Evolutionary conservation across 2,113 vertebrate species (phyloP), one percentile per base, ranked within the genome.

Genomic region (Mandrillus leucophaeus): DNA sequence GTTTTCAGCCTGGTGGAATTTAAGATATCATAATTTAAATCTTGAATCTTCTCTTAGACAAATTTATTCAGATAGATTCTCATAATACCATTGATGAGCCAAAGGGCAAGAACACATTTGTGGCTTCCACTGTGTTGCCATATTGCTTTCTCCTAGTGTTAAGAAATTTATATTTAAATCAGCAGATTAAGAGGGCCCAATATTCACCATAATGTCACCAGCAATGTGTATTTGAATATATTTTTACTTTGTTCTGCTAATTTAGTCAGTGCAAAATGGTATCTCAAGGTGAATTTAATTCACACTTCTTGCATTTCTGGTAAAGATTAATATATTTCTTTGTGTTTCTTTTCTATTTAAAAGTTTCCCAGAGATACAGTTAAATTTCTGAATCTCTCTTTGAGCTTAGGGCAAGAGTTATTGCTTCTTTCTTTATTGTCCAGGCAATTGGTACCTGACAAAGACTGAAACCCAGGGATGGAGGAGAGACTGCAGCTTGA

Each of bases 221-320:
- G 93, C 45, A 93, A 93, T 59, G 48, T 89, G n/a, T 55, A 95
- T 95, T 52, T 91, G n/a, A 92, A 95, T 94, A 83, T 96, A 96
- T 87, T 96, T 97, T 96, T 93, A 96, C 83, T 96, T 96, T 93
- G 66, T 93, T 93, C 83, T 87, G 52, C 89, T 98, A 97, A 98
- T 97, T 96, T 97, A 97, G 72, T 91, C 96, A 52, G 57, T 95
- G 93, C 88, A 97, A 97, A 97, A 97, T 91, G 66, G 32, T 68
- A 91, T 95, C 73, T 92, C 79, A 89, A 96, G 92, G 96, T 96
- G 55, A 96, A 95, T 87, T 98, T 97, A 89, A 95, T 96, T 97
- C 75, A 75, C 13, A 61, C 66, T 92, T 95, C 92, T 93, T 94
- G 82, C 10, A 38, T 96, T 96, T 84, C 82, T 93, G 61, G 64